Percentiles rank a stretch among this genome's conserved stretches.
These are phyloP conservation scores for Himalopsyche japonica DNA, from an alignment of 2,888 invertebrate genomes.

Conservation along the genomic window DNA sequence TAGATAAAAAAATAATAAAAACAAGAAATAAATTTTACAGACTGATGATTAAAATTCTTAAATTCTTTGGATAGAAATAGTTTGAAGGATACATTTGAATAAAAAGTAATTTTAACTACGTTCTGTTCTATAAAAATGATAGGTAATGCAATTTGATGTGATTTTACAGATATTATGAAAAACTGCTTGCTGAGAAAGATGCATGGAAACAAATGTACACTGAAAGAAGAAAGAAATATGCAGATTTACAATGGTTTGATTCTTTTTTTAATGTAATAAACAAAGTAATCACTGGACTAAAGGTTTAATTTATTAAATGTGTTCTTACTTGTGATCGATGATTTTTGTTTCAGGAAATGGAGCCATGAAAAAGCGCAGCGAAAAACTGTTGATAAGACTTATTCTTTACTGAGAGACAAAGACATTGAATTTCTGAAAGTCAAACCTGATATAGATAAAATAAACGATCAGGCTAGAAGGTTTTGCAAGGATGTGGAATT, in stretches of 20 bases:
- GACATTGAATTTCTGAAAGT: neutral
- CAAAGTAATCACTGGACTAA: no score
- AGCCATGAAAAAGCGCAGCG: neutral
- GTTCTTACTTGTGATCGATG: no score
- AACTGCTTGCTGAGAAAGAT: neutral
- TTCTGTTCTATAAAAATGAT: no score
- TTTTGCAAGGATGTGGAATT: neutral
- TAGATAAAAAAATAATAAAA: no score
- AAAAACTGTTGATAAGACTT: neutral
- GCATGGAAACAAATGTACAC: neutral
- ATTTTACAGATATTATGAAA: neutral
- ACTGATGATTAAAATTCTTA: no score
- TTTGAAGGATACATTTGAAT: no score
- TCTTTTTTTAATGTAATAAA: no score
- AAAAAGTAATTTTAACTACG: no score
- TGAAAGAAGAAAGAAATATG: neutral
- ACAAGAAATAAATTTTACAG: no score
- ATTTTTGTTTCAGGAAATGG: neutral
- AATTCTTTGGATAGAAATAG: no score
- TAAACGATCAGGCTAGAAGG: neutral
- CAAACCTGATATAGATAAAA: neutral
- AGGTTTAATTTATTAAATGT: no score
- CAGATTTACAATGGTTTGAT: neutral
- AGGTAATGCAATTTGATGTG: neutral
- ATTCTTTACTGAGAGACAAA: neutral